Evolutionary conservation across 2,888 invertebrate genomes (phyloP).

Genomic region (Tortrix viridana): DNA sequence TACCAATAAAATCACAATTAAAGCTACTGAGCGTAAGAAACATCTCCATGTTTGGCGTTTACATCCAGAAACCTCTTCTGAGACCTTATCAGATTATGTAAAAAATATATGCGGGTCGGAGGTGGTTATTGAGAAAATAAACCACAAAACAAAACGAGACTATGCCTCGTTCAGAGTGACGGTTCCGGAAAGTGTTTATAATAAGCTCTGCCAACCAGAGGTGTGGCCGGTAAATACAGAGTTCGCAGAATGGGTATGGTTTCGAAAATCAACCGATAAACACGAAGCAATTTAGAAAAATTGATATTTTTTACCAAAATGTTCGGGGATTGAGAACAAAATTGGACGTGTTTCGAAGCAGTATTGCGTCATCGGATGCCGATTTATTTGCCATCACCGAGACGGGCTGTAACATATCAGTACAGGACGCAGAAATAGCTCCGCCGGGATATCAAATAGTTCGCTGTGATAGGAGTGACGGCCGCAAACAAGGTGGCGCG

Average conservation of each 20-base stretch:
- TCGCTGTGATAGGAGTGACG: too few species aligned
- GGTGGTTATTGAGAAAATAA: conserved; percentile 20
- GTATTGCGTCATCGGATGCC: too few species aligned
- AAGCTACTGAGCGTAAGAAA: conserved; percentile 18
- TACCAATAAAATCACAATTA: conserved; percentile 9
- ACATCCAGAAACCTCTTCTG: conserved; percentile 7
- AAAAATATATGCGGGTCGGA: conserved; percentile 21
- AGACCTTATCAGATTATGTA: conserved; percentile 1
- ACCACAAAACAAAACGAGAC: conserved; percentile 27
- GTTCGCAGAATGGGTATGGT: conserved; percentile 37
- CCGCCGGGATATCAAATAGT: too few species aligned
- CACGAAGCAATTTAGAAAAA: conserved; percentile 2
- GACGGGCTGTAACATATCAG: too few species aligned
- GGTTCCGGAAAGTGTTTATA: conserved; percentile 27
- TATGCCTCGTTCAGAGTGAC: conserved; percentile 34
- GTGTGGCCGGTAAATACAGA: conserved; percentile 33
- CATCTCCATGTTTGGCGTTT: conserved; percentile 20
- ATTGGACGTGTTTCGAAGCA: too few species aligned
- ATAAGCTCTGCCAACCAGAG: conserved; percentile 25
- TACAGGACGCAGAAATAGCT: too few species aligned
- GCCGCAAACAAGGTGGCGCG: too few species aligned
- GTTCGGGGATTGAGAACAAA: conserved; percentile 4
- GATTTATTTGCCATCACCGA: too few species aligned
- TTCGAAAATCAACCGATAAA: conserved; percentile 22
- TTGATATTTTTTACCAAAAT: conserved; percentile 9